Base-by-base conservation (phyloP, 2,113 vertebrate genomes). In the Petaurus breviceps region DNA sequence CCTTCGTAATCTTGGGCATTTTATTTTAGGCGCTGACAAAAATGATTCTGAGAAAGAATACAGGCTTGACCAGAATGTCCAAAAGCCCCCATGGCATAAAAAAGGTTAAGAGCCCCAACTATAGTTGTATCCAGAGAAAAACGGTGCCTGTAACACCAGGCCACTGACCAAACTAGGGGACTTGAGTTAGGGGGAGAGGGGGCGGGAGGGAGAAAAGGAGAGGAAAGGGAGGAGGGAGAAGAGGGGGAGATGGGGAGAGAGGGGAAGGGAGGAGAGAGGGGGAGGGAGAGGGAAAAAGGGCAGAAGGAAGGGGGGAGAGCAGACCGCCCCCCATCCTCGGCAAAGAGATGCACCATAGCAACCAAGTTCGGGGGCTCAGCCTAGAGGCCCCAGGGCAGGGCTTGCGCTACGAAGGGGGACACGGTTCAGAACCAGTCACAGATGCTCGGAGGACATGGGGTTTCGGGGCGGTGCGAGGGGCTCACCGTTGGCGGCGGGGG, bases 401-500 rank as follows among this genome's bases (percentile, higher is more conserved):
- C 25, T 25, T 55, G 4, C 54, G 1, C 54, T 25, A 55, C 23
- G 22, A 55, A 25, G 54, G 6, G 7, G 54, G 23, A 55, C 23
- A 55, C 16, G 24, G 25, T 26, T 55, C 54, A 25, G 54, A 55
- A 24, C 54, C 54, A 55, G 89, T 12, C 28, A 26, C 90, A 14
- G 37, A 31, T 12, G 26, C 43, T 16, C 24, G 5, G 0, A 6
- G 25, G 50, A 84, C 92, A 52, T 26, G 0, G 8, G 25, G 0
- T 0, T 31, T 43, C 0, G 16, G 12, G 51, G 91, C 5, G 47
- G 7, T 25, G 90, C 28, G 92, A 91, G 91, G 10, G 9, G 0
- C 95, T 94, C 95, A 92, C 96, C 94, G 0, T 49, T 7, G 54
- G 77, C 92, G 3, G 12, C 47, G 22, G 91, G 43, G 8, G 93